Percentiles rank a stretch among this genome's conserved stretches.
These are phyloP conservation scores for Chloroclysta siterata DNA, from an alignment of 2,888 invertebrate genomes.

Conservation along the genomic window DNA sequence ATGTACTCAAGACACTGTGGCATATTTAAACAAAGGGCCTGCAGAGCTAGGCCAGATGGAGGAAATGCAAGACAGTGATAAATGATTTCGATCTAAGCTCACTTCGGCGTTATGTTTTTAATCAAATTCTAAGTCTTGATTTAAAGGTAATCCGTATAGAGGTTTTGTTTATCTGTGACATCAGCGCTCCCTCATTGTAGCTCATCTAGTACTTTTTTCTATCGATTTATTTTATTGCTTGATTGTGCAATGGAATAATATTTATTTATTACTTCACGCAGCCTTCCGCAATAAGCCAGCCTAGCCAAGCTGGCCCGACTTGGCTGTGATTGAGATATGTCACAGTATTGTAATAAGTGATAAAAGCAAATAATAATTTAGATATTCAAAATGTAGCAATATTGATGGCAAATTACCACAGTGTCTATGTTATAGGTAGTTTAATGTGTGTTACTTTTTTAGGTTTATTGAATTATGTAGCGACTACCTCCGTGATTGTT, in stretches of 20 bases:
- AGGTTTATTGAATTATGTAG: background rate
- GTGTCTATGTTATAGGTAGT: conserved; percentile 22
- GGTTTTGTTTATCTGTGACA: no score
- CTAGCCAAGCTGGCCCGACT: background rate
- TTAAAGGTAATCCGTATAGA: no score
- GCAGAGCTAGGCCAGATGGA: background rate
- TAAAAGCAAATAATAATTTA: conserved; percentile 1
- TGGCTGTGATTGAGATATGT: conserved; percentile 5
- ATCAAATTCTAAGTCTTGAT: no score
- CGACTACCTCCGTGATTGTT: background rate
- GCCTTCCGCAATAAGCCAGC: background rate
- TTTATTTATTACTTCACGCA: background rate
- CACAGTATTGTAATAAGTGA: conserved; percentile 1
- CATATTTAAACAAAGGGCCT: conserved; percentile 6
- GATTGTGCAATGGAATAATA: no score
- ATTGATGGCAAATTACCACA: conserved; percentile 19
- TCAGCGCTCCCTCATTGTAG: no score
- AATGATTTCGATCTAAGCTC: no score
- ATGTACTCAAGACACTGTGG: conserved; percentile 14
- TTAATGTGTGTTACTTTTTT: conserved; percentile 13
- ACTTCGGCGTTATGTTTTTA: no score
- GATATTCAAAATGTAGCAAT: conserved; percentile 7
- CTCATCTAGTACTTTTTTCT: no score
- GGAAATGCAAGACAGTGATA: background rate
- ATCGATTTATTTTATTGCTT: no score